Conservation (phyloP, 2,113 vertebrate genomes). For the Perognathus longimembris region DNA sequence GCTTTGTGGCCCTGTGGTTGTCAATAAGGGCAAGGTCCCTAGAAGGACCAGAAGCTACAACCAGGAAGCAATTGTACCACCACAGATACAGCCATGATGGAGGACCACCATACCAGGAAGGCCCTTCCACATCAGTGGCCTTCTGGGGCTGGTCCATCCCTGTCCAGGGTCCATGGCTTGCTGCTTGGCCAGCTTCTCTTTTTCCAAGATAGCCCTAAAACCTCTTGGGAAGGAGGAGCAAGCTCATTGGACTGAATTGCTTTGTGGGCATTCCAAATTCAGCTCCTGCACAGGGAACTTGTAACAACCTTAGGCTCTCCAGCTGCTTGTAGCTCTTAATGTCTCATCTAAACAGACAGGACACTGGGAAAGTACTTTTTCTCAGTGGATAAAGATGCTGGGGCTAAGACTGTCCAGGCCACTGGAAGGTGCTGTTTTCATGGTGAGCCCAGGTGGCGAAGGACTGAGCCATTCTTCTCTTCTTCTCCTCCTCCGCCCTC, state of each 20-base stretch:
- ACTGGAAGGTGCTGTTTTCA: background rate
- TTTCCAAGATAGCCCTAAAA: too few relatives aligned
- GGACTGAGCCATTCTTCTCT: too few relatives aligned
- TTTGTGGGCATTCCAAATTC: background rate
- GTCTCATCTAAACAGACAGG: background rate
- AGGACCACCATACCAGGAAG: rapidly evolving
- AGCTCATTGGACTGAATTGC: background rate
- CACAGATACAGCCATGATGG: too few relatives aligned
- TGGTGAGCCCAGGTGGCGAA: too few relatives aligned
- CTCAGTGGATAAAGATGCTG: background rate
- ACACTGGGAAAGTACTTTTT: background rate
- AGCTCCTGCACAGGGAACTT: too few relatives aligned
- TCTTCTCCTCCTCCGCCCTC: too few relatives aligned
- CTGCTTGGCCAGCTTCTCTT: background rate
- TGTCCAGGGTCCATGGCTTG: too few relatives aligned
- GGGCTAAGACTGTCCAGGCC: too few relatives aligned
- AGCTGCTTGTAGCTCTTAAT: background rate
- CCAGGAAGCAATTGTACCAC: too few relatives aligned
- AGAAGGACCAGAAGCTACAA: background rate
- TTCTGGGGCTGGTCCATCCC: background rate
- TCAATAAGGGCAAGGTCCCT: too few relatives aligned
- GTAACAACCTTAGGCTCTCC: too few relatives aligned
- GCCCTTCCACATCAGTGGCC: background rate
- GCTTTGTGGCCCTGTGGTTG: background rate
- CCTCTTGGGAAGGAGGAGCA: too few relatives aligned